Conservation (phyloP, 2,113 vertebrate genomes). For the Gallinago paraguaiae region DNA sequence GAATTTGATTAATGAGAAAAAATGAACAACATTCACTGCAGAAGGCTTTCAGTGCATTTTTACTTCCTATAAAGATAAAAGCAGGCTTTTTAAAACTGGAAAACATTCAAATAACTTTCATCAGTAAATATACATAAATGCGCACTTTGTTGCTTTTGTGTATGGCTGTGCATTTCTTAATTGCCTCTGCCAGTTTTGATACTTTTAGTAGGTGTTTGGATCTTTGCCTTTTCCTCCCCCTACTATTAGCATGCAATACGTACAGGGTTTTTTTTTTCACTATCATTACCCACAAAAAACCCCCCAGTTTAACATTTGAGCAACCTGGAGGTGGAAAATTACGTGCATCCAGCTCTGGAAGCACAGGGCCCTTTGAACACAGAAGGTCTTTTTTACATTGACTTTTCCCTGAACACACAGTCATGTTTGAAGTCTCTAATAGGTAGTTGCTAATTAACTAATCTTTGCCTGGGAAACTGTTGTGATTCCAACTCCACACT, state of each 20-base stretch:
- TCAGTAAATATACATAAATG: background rate
- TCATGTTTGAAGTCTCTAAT: background rate
- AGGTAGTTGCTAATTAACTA: background rate
- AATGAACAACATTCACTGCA: background rate
- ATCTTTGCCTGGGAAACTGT: background rate
- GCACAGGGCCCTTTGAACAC: background rate
- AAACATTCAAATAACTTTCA: background rate
- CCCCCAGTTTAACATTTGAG: background rate
- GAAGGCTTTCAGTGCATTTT: background rate
- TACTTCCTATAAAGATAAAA: background rate
- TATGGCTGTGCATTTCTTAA: background rate
- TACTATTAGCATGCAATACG: background rate
- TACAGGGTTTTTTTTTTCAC: background rate
- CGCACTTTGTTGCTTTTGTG: background rate
- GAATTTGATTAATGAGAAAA: conserved; percentile 45
- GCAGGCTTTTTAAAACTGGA: background rate
- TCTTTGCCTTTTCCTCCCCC: background rate
- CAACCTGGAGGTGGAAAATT: background rate
- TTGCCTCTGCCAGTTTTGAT: background rate
- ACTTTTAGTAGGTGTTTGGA: background rate
- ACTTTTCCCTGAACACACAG: background rate
- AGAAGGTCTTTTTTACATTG: background rate
- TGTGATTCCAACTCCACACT: background rate
- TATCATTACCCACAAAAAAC: background rate
- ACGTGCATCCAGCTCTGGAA: background rate